These are phyloP conservation scores for Microcebus lehilahytsara DNA, from an alignment of 2,113 vertebrate genomes.

Conservation along the genomic window DNA sequence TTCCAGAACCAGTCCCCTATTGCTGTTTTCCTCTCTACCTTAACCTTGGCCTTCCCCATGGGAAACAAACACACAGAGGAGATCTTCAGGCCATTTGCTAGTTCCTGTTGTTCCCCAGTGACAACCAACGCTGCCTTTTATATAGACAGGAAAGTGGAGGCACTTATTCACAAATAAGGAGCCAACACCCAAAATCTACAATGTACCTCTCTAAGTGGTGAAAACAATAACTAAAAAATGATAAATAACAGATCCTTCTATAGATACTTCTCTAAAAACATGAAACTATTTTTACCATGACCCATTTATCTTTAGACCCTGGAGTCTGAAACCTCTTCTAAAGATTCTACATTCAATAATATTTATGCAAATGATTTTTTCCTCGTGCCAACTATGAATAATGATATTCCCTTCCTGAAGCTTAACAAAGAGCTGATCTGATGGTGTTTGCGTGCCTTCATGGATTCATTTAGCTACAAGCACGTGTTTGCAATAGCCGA, in stretches of 20 bases:
- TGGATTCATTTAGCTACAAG: neutral
- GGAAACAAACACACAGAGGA: neutral
- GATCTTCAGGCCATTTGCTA: neutral
- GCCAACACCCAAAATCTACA: neutral
- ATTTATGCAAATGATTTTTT: slow-evolving; percentile 42
- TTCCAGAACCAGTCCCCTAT: neutral
- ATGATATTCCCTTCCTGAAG: neutral
- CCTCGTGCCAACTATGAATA: slow-evolving; percentile 21
- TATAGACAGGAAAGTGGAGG: neutral
- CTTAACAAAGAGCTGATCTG: slow-evolving; percentile 27
- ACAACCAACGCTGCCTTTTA: neutral
- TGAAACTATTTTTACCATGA: slow-evolving; percentile 40
- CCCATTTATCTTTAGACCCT: neutral
- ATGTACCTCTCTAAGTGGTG: neutral
- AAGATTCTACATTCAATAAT: neutral
- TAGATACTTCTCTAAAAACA: neutral
- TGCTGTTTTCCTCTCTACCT: neutral
- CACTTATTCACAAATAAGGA: neutral
- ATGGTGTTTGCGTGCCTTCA: slow-evolving; percentile 24
- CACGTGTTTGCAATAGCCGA: slow-evolving; percentile 46
- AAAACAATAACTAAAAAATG: neutral
- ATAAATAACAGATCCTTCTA: neutral
- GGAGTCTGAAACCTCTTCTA: slow-evolving; percentile 12
- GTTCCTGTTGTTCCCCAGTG: neutral
- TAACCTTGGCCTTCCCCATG: neutral